Evolutionary conservation across 1,140 invertebrate genomes (phyloP).

Genomic region (Gonioctena quinquepunctata): DNA sequence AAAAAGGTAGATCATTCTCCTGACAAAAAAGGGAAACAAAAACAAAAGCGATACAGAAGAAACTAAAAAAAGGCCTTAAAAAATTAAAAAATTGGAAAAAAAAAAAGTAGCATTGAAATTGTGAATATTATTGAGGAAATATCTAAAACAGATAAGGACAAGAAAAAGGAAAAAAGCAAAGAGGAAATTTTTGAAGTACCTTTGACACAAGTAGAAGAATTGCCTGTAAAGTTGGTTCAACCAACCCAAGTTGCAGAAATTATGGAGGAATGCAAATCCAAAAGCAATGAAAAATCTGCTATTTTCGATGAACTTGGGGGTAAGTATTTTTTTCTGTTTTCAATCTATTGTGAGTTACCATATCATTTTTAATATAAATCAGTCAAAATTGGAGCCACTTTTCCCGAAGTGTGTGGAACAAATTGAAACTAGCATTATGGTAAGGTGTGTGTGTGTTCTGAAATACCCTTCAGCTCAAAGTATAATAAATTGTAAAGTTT

Average conservation of each 20-base stretch:
- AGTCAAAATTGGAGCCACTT: too few species aligned
- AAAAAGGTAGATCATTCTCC: slow-evolving; percentile 61
- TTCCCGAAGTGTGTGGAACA: too few species aligned
- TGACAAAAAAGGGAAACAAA: slow-evolving; percentile 61
- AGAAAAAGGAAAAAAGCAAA: slow-evolving; percentile 54
- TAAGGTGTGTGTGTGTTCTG: too few species aligned
- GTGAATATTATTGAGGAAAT: slow-evolving; percentile 48
- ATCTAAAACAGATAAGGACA: slow-evolving; percentile 58
- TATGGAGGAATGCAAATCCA: too few species aligned
- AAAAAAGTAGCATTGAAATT: slow-evolving; percentile 49
- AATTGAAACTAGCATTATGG: too few species aligned
- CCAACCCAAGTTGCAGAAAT: too few species aligned
- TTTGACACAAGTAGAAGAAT: slow-evolving; percentile 48
- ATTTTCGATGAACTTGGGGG: slow-evolving; percentile 72
- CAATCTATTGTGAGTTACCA: too few species aligned
- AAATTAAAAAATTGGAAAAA: slow-evolving; percentile 59
- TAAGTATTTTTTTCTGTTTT: too few species aligned
- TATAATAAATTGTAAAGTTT: too few species aligned
- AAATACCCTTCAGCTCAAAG: too few species aligned
- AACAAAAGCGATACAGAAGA: slow-evolving; percentile 49
- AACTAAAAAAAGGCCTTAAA: slow-evolving; percentile 60
- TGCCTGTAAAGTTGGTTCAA: too few species aligned
- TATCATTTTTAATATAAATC: too few species aligned
- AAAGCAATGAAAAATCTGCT: slow-evolving; percentile 43
- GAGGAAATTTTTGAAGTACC: slow-evolving; percentile 39